A percentile compares a stretch with the other conserved stretches of the same genome.
Conservation (phyloP, 1,140 invertebrate species). For the Drosophila bocqueti region DNA sequence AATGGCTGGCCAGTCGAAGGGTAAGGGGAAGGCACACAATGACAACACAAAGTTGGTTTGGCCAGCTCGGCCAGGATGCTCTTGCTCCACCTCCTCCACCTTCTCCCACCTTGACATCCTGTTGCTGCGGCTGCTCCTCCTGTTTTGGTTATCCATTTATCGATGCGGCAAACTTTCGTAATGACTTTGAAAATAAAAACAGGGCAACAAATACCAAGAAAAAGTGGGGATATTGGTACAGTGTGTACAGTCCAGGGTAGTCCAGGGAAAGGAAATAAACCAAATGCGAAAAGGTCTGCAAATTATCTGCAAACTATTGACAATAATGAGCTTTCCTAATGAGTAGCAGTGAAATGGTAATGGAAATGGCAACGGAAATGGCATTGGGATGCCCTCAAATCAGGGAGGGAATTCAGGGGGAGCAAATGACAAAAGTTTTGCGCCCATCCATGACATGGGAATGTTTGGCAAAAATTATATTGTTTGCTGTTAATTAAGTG, state of each 20-base stretch:
- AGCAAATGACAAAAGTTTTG: constrained; percentile 77
- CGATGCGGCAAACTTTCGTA: constrained; percentile 81
- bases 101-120: constrained; percentile 4
- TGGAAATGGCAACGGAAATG: neutral
- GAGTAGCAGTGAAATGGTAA: constrained; percentile 61
- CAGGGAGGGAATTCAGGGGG: neutral
- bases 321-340: constrained; percentile 83
- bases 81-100: neutral
- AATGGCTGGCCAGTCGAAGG: constrained; percentile 10
- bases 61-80: constrained; percentile 37
- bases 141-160: constrained; percentile 83
- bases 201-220: constrained; percentile 55
- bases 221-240: neutral
- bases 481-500: constrained; percentile 56
- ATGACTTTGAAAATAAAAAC: constrained; percentile 83
- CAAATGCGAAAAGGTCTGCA: constrained; percentile 39
- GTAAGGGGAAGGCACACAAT: constrained; percentile 4
- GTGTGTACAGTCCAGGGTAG: too few relatives aligned
- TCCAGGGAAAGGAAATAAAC: constrained; percentile 8
- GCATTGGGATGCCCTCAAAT: neutral
- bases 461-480: constrained; percentile 49
- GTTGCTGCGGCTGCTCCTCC: constrained; percentile 38
- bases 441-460: constrained; percentile 25
- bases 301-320: constrained; percentile 76
- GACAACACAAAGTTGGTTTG: constrained; percentile 49